A percentile compares a stretch with the other conserved stretches of the same genome.
Conservation (phyloP, 2,888 invertebrate genomes). For the Sisyra nigra region DNA sequence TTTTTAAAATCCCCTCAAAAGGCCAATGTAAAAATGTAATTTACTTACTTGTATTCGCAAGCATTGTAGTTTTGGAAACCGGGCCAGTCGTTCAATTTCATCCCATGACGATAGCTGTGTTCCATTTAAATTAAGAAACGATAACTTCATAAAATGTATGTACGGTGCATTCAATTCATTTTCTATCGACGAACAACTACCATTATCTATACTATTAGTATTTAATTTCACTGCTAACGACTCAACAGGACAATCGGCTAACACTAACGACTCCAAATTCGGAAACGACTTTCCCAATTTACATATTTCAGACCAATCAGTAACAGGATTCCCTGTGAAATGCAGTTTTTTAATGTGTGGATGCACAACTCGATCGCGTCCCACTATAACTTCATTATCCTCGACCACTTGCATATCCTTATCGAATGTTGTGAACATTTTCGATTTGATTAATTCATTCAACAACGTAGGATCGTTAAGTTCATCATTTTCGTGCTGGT, state of each 20-base stretch:
- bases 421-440: too few species aligned
- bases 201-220: neutral
- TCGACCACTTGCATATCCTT: too few species aligned
- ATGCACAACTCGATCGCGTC: slow-evolving; percentile 29
- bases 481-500: too few species aligned
- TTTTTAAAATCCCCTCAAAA: too few species aligned
- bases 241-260: slow-evolving; percentile 70
- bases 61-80: slow-evolving; percentile 69
- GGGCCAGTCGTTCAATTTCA: slow-evolving; percentile 71
- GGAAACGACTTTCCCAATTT: slow-evolving; percentile 79
- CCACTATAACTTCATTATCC: too few species aligned
- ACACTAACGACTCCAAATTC: slow-evolving; percentile 63
- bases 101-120: slow-evolving; percentile 74
- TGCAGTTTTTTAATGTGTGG: slow-evolving; percentile 60
- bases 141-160: slow-evolving; percentile 48
- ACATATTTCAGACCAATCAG: slow-evolving; percentile 67
- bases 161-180: slow-evolving; percentile 39
- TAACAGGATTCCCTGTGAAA: slow-evolving; percentile 77
- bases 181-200: neutral
- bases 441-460: too few species aligned
- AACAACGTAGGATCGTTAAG: too few species aligned
- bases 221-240: slow-evolving; percentile 22
- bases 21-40: too few species aligned
- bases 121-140: slow-evolving; percentile 71
- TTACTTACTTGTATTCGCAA: slow-evolving; percentile 59